A percentile compares a stretch with the other conserved stretches of the same genome.
Evolutionary conservation across 2,888 invertebrate species (phyloP).

Genomic region (Callyntrura sp.): DNA sequence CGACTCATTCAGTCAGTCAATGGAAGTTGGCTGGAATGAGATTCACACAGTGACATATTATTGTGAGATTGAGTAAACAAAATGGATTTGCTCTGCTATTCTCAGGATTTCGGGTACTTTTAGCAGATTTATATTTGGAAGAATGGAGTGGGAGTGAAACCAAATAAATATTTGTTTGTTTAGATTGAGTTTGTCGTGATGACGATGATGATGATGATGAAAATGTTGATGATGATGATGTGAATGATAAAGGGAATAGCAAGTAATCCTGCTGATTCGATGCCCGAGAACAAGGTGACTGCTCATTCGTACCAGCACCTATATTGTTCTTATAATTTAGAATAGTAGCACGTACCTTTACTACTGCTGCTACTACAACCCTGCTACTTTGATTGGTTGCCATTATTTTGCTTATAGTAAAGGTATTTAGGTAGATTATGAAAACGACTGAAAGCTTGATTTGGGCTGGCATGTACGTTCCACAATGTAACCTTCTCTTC

Average conservation of each 20-base stretch:
- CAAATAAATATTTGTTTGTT: conserved; percentile 76
- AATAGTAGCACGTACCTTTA: too few species aligned
- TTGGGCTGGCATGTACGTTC: background rate
- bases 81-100: conserved; percentile 52
- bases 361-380: background rate
- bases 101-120: conserved; percentile 48
- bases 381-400: conserved; percentile 21
- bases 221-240: too few species aligned
- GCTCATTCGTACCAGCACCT: conserved; percentile 36
- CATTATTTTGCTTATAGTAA: background rate
- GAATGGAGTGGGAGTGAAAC: conserved; percentile 62
- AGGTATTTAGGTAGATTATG: conserved; percentile 29
- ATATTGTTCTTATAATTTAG: too few species aligned
- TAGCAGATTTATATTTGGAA: conserved; percentile 29
- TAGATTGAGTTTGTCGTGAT: conserved; percentile 51
- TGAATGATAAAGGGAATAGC: conserved; percentile 34
- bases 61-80: conserved; percentile 44
- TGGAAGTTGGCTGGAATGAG: conserved; percentile 39
- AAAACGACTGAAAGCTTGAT: background rate
- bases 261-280: conserved; percentile 47
- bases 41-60: conserved; percentile 54
- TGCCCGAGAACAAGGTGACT: conserved; percentile 23
- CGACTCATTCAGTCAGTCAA: conserved; percentile 33
- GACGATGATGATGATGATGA: background rate
- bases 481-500: background rate